Evolutionary conservation across 2,888 invertebrate species (phyloP).

Genomic region (Agrochola lota): DNA sequence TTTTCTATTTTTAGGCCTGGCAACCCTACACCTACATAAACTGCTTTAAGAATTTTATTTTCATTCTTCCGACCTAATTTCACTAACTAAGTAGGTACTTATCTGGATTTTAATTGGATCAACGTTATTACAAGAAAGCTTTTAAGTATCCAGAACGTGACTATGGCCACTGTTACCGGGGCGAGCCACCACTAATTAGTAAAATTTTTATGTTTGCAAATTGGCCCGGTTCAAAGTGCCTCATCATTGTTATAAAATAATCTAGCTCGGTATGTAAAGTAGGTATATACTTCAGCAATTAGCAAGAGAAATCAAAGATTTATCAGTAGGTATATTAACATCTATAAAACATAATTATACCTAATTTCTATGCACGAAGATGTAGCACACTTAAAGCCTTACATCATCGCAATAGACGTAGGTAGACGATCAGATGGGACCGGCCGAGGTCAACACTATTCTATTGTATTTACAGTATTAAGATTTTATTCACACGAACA

Average conservation of each 20-base stretch:
- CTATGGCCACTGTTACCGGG: constrained; percentile 2
- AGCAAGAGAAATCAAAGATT: constrained; percentile 42
- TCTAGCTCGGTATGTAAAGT: background rate
- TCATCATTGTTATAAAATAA: constrained; percentile 15
- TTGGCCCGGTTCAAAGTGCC: constrained; percentile 3
- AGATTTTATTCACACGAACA: constrained; percentile 75
- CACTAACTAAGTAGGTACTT: constrained; percentile 20
- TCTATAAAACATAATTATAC: constrained; percentile 52
- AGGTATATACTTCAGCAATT: constrained; percentile 32
- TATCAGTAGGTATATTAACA: constrained; percentile 45
- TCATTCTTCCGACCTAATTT: constrained; percentile 22
- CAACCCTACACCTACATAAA: background rate
- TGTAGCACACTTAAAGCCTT: constrained; percentile 58
- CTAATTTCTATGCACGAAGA: constrained; percentile 54
- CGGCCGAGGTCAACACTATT: constrained; percentile 86
- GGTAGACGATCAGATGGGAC: constrained; percentile 69
- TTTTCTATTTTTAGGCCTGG: too few relatives aligned
- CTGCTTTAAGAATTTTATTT: background rate
- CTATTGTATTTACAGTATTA: constrained; percentile 79
- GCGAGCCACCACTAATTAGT: constrained; percentile 25
- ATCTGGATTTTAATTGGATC: constrained; percentile 21
- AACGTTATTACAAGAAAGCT: constrained; percentile 30
- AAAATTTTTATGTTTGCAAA: constrained; percentile 16
- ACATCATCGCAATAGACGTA: constrained; percentile 69
- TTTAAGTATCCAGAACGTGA: background rate